Evolutionary conservation across 37 sponge, comb jelly and placozoan species (phyloP).

Genomic region (Halichondria panicea): DNA sequence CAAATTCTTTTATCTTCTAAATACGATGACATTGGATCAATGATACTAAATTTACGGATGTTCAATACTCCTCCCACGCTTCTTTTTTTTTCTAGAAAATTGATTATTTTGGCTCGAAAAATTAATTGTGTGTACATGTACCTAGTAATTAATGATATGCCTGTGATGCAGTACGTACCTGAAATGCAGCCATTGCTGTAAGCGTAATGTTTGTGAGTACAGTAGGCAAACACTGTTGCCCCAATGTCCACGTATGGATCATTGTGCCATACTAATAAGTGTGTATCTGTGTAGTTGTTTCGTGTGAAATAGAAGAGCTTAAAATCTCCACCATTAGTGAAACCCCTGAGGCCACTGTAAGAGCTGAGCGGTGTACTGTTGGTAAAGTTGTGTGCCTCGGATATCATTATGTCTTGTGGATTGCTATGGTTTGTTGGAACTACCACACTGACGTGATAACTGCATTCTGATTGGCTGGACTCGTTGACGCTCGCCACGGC

Average conservation of each 20-base stretch:
- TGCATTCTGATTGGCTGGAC: not conserved
- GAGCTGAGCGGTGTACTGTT: not conserved
- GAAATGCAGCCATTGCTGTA: slow-evolving; percentile 13
- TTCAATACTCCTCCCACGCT: no score
- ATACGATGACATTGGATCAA: no score
- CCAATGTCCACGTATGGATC: slow-evolving; percentile 1
- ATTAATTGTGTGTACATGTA: no score
- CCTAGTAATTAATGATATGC: no score
- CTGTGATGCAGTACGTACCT: no score
- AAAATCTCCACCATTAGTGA: not conserved
- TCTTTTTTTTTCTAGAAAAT: no score
- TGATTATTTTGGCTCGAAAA: no score
- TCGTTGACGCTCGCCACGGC: no score
- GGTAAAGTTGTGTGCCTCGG: not conserved
- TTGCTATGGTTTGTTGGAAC: not conserved
- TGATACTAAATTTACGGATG: no score
- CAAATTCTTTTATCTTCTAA: no score
- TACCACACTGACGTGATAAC: slow-evolving; percentile 8
- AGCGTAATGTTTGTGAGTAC: not conserved
- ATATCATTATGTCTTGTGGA: not conserved
- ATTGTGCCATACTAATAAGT: slow-evolving; percentile 3
- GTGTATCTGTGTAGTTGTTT: not conserved
- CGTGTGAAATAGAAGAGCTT: not conserved
- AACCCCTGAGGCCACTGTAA: not conserved
- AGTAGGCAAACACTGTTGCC: slow-evolving; percentile 9